Base-by-base conservation (phyloP, 2,888 invertebrate genomes). In the Sinhomidia bicolor region DNA sequence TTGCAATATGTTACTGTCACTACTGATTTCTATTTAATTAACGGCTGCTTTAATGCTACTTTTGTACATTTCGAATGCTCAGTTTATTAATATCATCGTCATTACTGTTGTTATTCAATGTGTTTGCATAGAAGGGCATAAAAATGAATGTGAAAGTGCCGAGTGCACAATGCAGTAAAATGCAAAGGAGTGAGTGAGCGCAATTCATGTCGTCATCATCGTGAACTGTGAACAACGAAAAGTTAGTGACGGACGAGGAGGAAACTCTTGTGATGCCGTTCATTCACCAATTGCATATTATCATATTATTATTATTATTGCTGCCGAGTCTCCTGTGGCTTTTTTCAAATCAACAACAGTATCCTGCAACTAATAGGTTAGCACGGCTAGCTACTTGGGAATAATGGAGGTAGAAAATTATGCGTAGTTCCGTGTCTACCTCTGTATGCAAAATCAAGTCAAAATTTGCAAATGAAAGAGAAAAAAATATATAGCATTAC, bases 271-370 rank as follows among this genome's bases (percentile, higher is more conserved):
- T 6, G 23, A 23, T 57, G 57, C 17, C 4, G 17, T 57, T 57
- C 57, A 57, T 57, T 57, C 57, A 57, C 20, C 20, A 57, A 57
- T 57, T 57, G 57, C 57, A 54, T 54, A n/a, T 23, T 23, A 7
- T 29, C 47, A 47, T n/a, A 47, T 47, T 47, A 47, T 47, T 36
- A 68, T 32, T 2, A 36, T 26, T 71, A 41, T 20, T 23, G 14
- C 20, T 68, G 0, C 29, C 10, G 65, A 44, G 80, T 68, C 85
- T 85, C 80, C 85, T 85, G 54, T 80, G 65, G 78, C 79, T 65
- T 85, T 84, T 44, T 85, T 76, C 10, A 85, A 84, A 60, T 76
- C 60, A 60, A 12, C 60, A 6, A 12, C 60, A 3, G 2, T 57
- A 20, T 57, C 57, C 57, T 23, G 57, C 20, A 57, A 57, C 57